These are phyloP conservation scores for Raja brachyura DNA, from an alignment of 2,113 vertebrate species.

Conservation along the genomic window DNA sequence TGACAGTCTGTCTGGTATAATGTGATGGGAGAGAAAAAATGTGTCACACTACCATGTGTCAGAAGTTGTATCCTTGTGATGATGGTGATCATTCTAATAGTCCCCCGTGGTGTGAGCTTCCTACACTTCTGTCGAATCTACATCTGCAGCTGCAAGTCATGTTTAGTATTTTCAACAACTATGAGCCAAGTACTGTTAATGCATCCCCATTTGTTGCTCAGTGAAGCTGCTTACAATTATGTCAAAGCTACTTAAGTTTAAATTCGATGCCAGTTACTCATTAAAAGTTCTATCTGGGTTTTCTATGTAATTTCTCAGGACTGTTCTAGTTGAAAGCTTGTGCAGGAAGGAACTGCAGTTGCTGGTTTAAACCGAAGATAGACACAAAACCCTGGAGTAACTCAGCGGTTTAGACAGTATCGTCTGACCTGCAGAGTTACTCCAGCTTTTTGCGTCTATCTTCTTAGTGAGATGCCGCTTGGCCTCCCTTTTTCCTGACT, in stretches of 20 bases:
- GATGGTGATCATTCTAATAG: conserved; percentile 44
- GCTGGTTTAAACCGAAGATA: too few relatives aligned
- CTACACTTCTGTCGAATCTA: not conserved
- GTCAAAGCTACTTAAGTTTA: conserved; percentile 1
- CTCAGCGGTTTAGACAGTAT: too few relatives aligned
- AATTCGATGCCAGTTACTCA: not conserved
- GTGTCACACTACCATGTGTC: conserved; percentile 57
- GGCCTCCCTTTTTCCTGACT: too few relatives aligned
- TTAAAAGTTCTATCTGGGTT: not conserved
- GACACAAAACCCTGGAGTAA: too few relatives aligned
- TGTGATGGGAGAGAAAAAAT: conserved; percentile 58
- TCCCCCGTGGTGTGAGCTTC: conserved; percentile 39
- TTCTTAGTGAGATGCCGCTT: too few relatives aligned
- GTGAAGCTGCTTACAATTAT: conserved; percentile 10
- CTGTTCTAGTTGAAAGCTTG: not conserved
- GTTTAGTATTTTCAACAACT: not conserved
- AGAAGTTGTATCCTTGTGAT: conserved; percentile 49
- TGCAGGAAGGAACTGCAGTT: too few relatives aligned
- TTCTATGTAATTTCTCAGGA: not conserved
- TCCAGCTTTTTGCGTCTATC: too few relatives aligned
- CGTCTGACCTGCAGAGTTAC: too few relatives aligned
- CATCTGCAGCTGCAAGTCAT: conserved; percentile 2
- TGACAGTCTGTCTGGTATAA: conserved; percentile 57
- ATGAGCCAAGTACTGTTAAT: not conserved
- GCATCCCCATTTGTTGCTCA: conserved; percentile 17